Evolutionary conservation across 2,797 vertebrate species (phyloP).

Genomic region (Sorex maritimensis): DNA sequence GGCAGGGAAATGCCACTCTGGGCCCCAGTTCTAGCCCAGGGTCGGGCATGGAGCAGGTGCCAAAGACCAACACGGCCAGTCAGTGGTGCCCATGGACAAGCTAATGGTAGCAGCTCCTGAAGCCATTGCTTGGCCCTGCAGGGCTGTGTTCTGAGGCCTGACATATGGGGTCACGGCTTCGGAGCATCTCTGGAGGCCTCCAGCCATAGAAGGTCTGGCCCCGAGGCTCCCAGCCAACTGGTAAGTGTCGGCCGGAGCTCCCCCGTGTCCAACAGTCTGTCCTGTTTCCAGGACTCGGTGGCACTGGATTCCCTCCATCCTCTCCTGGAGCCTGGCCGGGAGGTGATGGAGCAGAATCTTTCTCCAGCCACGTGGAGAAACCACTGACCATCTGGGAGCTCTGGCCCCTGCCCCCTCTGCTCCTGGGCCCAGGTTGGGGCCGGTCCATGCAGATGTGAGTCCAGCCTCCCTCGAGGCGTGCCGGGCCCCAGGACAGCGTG

Average conservation of each 20-base stretch:
- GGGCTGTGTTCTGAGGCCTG: not conserved
- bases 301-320: not conserved
- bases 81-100: not conserved
- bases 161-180: not conserved
- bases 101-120: not conserved
- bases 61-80: not conserved
- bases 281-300: not conserved
- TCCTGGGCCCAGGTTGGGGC: constrained; percentile 83
- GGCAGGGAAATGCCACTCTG: no score
- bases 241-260: constrained; percentile 33
- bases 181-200: not conserved
- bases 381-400: constrained; percentile 67
- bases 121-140: not conserved
- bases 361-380: constrained; percentile 69
- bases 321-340: not conserved
- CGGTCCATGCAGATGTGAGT: constrained; percentile 85
- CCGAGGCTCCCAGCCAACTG: constrained; percentile 37
- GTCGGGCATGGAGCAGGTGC: not conserved
- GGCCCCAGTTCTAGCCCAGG: not conserved
- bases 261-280: not conserved
- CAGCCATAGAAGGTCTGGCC: not conserved
- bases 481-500: constrained; percentile 82
- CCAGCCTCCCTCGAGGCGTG: constrained; percentile 84
- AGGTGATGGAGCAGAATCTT: not conserved
- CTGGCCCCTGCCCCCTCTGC: constrained; percentile 60